A percentile compares a stretch with the other conserved stretches of the same genome.
These are phyloP conservation scores for Cheilosia vernalis DNA, from an alignment of 2,888 invertebrate species.

Conservation along the genomic window DNA sequence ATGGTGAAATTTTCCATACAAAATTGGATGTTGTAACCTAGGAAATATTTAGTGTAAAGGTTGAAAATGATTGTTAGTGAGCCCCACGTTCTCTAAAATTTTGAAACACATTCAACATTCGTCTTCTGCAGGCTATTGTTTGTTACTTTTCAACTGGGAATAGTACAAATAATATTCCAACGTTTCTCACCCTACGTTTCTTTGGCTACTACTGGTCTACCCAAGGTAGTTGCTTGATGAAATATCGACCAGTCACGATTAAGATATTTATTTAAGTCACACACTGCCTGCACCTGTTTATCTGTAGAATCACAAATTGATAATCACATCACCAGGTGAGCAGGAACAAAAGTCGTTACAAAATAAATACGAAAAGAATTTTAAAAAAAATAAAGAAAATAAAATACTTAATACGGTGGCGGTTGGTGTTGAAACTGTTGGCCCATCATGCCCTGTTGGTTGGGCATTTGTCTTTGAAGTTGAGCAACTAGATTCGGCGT, in stretches of 20 bases:
- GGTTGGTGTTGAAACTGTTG: conserved; percentile 84
- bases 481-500: conserved; percentile 87
- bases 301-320: background rate
- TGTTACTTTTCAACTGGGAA: too few species aligned
- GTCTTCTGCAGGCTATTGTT: too few species aligned
- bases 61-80: too few species aligned
- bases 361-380: conserved; percentile 53
- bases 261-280: conserved; percentile 24
- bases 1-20: too few species aligned
- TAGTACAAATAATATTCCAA: too few species aligned
- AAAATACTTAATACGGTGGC: conserved; percentile 79
- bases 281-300: conserved; percentile 5
- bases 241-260: background rate
- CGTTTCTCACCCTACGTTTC: too few species aligned
- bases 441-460: conserved; percentile 80
- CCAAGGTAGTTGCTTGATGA: background rate
- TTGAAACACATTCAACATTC: too few species aligned
- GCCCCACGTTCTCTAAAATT: too few species aligned
- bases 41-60: too few species aligned
- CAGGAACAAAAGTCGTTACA: conserved; percentile 29
- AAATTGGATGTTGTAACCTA: too few species aligned
- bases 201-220: too few species aligned
- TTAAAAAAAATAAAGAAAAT: background rate
- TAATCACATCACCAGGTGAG: conserved; percentile 13
- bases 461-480: conserved; percentile 86